These are phyloP conservation scores for Trissolcus brochymenae DNA, from an alignment of 2,888 invertebrate genomes.

Conservation along the genomic window DNA sequence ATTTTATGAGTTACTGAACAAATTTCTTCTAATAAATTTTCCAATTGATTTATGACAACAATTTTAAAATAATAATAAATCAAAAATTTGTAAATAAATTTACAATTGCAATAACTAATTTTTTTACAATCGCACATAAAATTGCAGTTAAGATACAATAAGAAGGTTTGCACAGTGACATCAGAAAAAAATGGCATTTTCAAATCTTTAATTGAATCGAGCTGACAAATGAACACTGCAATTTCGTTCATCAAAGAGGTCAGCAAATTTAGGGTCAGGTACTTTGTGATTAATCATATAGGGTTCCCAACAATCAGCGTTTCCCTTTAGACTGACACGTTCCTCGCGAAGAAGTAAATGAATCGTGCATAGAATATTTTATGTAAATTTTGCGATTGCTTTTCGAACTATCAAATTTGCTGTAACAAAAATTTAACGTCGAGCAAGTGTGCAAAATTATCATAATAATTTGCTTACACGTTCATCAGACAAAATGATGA, in stretches of 20 bases:
- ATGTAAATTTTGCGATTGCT: constrained; percentile 30
- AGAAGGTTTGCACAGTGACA: too few relatives aligned
- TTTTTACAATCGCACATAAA: too few relatives aligned
- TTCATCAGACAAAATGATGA: not conserved
- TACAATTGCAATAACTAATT: too few relatives aligned
- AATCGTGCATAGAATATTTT: constrained; percentile 45
- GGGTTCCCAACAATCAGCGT: constrained; percentile 45
- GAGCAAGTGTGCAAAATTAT: not conserved
- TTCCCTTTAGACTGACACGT: constrained; percentile 30
- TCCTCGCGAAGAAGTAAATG: constrained; percentile 29
- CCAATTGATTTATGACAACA: too few relatives aligned
- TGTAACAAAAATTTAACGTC: constrained; percentile 15
- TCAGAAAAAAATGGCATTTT: constrained; percentile 7
- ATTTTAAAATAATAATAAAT: too few relatives aligned
- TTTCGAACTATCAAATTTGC: constrained; percentile 24
- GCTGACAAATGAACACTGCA: constrained; percentile 46
- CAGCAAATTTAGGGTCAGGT: constrained; percentile 49
- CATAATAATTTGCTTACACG: not conserved
- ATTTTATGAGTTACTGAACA: constrained; percentile 28
- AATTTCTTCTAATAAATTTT: constrained; percentile 19
- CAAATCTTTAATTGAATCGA: constrained; percentile 36
- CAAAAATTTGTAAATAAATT: too few relatives aligned
- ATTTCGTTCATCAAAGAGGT: constrained; percentile 50
- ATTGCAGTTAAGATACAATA: too few relatives aligned
- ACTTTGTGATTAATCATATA: constrained; percentile 52